These are phyloP conservation scores for Margarornis squamiger DNA, from an alignment of 2,797 vertebrate species.

Conservation along the genomic window DNA sequence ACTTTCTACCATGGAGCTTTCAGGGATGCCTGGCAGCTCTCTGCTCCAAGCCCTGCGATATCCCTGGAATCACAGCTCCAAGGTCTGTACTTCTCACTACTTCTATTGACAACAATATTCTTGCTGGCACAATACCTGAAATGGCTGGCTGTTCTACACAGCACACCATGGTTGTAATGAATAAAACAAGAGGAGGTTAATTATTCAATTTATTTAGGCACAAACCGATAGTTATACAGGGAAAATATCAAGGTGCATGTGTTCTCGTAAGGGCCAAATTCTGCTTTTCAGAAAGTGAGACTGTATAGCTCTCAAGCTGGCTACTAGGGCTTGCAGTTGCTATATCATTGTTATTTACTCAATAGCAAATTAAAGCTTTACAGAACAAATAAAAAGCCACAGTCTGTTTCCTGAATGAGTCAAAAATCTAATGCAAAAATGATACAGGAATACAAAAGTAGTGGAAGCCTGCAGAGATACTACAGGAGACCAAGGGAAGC, in stretches of 20 bases:
- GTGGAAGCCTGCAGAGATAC: background rate
- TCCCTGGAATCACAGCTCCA: background rate
- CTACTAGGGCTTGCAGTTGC: background rate
- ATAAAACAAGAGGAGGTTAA: constrained; percentile 27
- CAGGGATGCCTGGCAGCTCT: background rate
- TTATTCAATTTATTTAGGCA: constrained; percentile 34
- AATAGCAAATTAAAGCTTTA: constrained; percentile 48
- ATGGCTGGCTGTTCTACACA: background rate
- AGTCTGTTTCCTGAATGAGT: background rate
- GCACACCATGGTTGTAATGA: background rate
- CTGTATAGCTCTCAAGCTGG: background rate
- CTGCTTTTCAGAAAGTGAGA: background rate
- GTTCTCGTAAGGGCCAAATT: background rate
- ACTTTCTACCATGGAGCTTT: background rate
- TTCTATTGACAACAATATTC: background rate
- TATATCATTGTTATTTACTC: constrained; percentile 29
- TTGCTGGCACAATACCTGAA: background rate
- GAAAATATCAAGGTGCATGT: background rate
- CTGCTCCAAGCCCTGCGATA: background rate
- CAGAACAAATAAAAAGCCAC: constrained; percentile 24
- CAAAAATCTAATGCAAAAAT: constrained; percentile 13
- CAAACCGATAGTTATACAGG: background rate
- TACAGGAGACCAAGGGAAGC: background rate
- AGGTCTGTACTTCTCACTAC: background rate
- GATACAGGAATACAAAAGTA: background rate